These are phyloP conservation scores for Antidorcas marsupialis DNA, from an alignment of 2,113 vertebrate genomes.

Conservation along the genomic window DNA sequence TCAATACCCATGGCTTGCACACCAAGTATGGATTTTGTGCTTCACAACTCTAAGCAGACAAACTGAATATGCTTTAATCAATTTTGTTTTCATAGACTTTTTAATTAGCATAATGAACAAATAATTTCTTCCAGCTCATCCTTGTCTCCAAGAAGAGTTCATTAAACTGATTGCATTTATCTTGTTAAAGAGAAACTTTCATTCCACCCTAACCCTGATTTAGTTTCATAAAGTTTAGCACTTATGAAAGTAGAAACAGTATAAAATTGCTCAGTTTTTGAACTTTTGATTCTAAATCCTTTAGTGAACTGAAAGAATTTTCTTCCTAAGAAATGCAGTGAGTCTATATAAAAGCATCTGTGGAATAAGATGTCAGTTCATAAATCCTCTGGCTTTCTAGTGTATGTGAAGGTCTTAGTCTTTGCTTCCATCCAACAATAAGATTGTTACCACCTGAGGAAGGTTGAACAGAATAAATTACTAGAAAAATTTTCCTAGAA, in stretches of 20 bases:
- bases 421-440: background rate
- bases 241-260: background rate
- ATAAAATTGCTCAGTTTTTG: background rate
- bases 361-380: constrained; percentile 7
- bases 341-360: background rate
- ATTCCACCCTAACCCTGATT: constrained; percentile 38
- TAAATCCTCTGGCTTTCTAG: background rate
- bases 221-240: constrained; percentile 9
- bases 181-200: constrained; percentile 59
- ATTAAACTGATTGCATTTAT: constrained; percentile 74
- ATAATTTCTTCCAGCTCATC: constrained; percentile 63
- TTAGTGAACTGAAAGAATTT: background rate
- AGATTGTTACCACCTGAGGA: background rate
- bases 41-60: constrained; percentile 47
- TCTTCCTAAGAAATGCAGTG: background rate
- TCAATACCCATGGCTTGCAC: background rate
- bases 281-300: constrained; percentile 3
- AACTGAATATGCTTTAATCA: constrained; percentile 69
- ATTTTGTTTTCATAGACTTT: constrained; percentile 71
- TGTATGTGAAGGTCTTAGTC: background rate
- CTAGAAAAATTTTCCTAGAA: background rate
- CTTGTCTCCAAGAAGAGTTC: constrained; percentile 64
- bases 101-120: constrained; percentile 77
- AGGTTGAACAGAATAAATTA: background rate
- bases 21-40: background rate